These are phyloP conservation scores for Macaria notata DNA, from an alignment of 2,888 invertebrate species.

Conservation along the genomic window DNA sequence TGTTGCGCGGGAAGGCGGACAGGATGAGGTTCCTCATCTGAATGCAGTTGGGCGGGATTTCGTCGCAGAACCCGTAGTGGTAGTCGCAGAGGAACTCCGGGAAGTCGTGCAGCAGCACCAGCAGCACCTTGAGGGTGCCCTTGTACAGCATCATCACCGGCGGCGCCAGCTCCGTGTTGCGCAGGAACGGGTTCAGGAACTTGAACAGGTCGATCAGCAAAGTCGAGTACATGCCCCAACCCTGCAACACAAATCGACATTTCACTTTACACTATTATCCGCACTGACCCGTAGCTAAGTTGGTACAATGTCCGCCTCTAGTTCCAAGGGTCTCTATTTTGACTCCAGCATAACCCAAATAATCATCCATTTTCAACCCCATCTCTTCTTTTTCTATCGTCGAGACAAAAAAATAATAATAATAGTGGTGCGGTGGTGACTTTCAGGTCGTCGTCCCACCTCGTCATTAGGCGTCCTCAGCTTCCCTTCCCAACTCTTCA, in stretches of 20 bases:
- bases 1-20: constrained; percentile 98
- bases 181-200: constrained; percentile 97
- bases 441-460: no score
- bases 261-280: no score
- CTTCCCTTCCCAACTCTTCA: no score
- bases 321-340: no score
- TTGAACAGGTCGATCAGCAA: constrained; percentile 97
- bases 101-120: constrained; percentile 98
- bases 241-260: constrained; percentile 62
- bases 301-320: no score
- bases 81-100: constrained; percentile 99
- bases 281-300: no score
- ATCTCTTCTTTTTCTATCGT: no score
- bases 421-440: no score
- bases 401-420: no score
- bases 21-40: constrained; percentile 99
- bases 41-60: constrained; percentile 99
- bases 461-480: no score
- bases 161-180: constrained; percentile 97
- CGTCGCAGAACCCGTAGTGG: constrained; percentile 99
- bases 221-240: constrained; percentile 99
- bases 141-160: constrained; percentile 97
- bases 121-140: constrained; percentile 95
- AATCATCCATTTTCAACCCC: no score
- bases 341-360: no score